These are phyloP conservation scores for Chlorops oryzae DNA, from an alignment of 1,140 invertebrate species.

Conservation along the genomic window DNA sequence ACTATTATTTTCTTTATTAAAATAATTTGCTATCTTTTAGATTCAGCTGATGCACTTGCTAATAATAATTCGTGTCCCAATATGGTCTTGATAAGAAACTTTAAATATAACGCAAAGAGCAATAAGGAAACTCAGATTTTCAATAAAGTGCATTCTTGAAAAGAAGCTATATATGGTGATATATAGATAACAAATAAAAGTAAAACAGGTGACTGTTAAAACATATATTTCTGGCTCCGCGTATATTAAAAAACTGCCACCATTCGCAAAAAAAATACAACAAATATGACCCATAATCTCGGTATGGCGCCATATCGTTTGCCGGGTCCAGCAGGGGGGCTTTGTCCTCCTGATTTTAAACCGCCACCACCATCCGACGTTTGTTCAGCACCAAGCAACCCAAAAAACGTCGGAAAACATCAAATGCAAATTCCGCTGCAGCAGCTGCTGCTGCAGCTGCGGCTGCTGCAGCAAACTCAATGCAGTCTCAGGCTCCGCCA, in stretches of 20 bases:
- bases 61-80: no score
- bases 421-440: constrained; percentile 49
- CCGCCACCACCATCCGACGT: constrained; percentile 56
- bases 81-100: no score
- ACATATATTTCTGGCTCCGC: no score
- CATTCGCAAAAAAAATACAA: constrained; percentile 47
- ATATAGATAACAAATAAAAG: no score
- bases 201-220: no score
- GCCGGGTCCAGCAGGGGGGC: constrained; percentile 57
- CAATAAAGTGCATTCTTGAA: no score
- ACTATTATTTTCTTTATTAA: no score
- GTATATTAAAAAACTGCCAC: constrained; percentile 46
- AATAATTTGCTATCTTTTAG: no score
- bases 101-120: no score
- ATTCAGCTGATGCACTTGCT: no score
- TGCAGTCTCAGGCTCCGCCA: constrained; percentile 54
- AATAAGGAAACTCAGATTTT: no score
- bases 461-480: constrained; percentile 50
- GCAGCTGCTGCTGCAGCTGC: constrained; percentile 39
- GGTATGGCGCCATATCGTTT: constrained; percentile 63
- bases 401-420: constrained; percentile 63
- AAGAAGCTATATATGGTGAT: no score
- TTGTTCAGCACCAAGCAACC: constrained; percentile 57
- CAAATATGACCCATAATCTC: constrained; percentile 61
- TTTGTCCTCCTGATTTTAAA: constrained; percentile 57